These are phyloP conservation scores for Momotus momota DNA, from an alignment of 2,797 vertebrate species.

Conservation along the genomic window DNA sequence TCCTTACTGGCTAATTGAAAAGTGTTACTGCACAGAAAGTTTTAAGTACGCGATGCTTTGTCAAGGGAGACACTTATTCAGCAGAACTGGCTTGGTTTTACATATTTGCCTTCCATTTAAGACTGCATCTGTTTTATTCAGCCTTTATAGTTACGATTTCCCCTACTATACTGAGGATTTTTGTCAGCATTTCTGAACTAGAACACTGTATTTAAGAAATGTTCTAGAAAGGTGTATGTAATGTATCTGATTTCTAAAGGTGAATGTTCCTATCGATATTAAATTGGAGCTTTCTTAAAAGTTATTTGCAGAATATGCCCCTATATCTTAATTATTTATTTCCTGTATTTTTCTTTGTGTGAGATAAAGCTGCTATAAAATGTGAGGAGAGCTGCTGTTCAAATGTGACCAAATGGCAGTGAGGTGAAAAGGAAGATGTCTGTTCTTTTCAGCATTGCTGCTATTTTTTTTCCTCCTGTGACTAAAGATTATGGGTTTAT, in stretches of 20 bases:
- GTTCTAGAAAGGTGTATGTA: neutral
- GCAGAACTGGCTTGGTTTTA: neutral
- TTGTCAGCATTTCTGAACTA: neutral
- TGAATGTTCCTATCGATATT: neutral
- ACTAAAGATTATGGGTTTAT: neutral
- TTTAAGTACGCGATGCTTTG: conserved; percentile 35
- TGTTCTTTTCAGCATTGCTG: neutral
- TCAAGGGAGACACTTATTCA: conserved; percentile 18
- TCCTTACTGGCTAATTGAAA: conserved; percentile 66
- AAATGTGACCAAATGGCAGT: neutral
- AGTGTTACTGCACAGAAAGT: conserved; percentile 35
- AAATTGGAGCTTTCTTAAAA: neutral
- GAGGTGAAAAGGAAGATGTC: neutral
- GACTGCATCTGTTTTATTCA: neutral
- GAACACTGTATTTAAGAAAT: neutral
- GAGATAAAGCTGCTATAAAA: neutral
- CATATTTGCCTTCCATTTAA: neutral
- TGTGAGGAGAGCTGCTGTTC: neutral
- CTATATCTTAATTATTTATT: neutral
- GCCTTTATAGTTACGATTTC: neutral
- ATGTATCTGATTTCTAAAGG: neutral
- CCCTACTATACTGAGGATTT: neutral
- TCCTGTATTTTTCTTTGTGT: neutral
- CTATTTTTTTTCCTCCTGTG: neutral
- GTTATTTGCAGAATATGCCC: neutral